Percentiles rank a stretch among this genome's conserved stretches.
phyloP scores from a whole-genome alignment of 2,888 invertebrate genomes.

The Exocentrus adspersus region DNA sequence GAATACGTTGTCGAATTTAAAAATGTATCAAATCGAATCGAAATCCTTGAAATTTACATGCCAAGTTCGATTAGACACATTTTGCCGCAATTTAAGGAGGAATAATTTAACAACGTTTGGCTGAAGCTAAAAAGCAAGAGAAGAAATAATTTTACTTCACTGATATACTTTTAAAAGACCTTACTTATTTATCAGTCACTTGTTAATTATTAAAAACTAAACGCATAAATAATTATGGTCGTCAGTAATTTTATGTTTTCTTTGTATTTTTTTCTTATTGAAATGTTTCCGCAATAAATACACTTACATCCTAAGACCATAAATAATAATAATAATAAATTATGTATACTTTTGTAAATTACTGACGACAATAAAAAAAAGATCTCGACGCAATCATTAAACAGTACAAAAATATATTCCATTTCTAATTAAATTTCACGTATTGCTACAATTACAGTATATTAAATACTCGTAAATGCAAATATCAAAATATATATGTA shows the following conservation, averaged over 20 bases:
- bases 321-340: no score
- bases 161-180: no score
- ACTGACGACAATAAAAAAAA: slow-evolving; percentile 9
- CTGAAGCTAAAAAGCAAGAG: neutral
- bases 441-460: slow-evolving; percentile 19
- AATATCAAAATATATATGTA: slow-evolving; percentile 24
- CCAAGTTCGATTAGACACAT: no score
- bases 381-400: neutral
- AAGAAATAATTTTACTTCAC: no score
- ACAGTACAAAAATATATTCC: slow-evolving; percentile 16
- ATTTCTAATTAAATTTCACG: neutral
- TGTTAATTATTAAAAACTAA: slow-evolving; percentile 9
- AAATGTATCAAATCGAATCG: no score
- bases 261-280: no score
- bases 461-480: slow-evolving; percentile 22
- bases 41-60: no score
- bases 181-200: neutral
- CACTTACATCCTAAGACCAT: neutral
- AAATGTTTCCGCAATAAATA: no score
- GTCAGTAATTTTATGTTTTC: slow-evolving; percentile 3
- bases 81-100: no score
- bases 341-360: no score
- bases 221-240: slow-evolving; percentile 4
- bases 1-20: no score
- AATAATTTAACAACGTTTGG: no score